Percentiles rank a stretch among this genome's conserved stretches.
Conservation (phyloP, 2,888 invertebrate genomes). For the Entomobrya multifasciata region DNA sequence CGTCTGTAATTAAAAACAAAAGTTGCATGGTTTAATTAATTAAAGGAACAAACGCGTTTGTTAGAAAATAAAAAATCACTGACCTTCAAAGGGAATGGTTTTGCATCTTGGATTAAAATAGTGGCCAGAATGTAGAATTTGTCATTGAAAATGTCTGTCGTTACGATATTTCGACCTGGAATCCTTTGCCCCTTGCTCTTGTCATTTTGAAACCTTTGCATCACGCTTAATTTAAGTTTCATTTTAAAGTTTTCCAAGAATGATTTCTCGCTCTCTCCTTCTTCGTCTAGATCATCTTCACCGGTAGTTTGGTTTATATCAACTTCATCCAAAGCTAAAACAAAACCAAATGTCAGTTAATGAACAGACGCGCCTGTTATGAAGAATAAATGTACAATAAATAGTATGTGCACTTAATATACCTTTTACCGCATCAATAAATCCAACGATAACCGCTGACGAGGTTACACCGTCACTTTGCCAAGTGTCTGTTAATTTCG, state of each 20-base stretch:
- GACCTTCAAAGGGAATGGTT: conserved; percentile 4
- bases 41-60: conserved; percentile 1
- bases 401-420: background rate
- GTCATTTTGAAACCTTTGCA: background rate
- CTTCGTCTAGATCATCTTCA: background rate
- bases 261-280: background rate
- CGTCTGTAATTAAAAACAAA: background rate
- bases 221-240: background rate
- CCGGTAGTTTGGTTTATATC: no score
- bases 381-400: background rate
- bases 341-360: no score
- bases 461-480: conserved; percentile 2
- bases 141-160: conserved; percentile 5
- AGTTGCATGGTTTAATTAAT: background rate
- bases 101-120: background rate
- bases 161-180: background rate
- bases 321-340: no score
- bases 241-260: no score
- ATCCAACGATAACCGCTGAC: background rate
- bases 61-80: background rate
- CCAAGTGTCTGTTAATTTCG: background rate
- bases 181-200: background rate
- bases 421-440: background rate
- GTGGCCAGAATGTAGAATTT: background rate
- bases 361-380: no score